Evolutionary conservation across 2,113 vertebrate species (phyloP).

Genomic region (Labeo catla): DNA sequence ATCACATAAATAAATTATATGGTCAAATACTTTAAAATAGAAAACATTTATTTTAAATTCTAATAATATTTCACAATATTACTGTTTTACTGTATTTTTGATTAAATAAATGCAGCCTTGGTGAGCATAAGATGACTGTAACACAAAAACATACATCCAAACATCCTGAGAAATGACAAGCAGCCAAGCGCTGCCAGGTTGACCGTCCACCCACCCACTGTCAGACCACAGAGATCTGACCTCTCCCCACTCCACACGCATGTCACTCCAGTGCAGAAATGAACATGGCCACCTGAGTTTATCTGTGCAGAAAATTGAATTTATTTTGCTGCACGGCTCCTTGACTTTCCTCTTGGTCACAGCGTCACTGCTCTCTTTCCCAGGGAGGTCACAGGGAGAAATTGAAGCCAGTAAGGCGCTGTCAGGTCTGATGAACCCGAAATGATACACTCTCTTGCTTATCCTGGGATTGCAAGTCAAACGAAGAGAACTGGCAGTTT

Average conservation of each 20-base stretch:
- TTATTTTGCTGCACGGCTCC: slow-evolving; percentile 41
- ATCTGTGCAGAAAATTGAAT: slow-evolving; percentile 54
- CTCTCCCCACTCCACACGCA: background rate
- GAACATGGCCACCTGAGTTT: slow-evolving; percentile 19
- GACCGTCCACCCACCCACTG: background rate
- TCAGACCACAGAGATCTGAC: slow-evolving; percentile 19
- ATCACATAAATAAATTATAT: background rate
- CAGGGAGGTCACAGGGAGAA: background rate
- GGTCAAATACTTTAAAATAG: background rate
- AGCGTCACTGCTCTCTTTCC: background rate
- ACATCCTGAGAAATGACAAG: background rate
- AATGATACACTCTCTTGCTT: background rate
- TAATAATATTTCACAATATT: background rate
- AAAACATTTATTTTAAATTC: background rate
- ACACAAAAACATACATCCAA: background rate
- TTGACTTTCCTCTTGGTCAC: slow-evolving; percentile 12
- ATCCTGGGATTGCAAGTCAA: slow-evolving; percentile 25
- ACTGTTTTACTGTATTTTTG: background rate
- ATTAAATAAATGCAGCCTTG: background rate
- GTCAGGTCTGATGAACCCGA: slow-evolving; percentile 11
- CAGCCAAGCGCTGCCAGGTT: background rate
- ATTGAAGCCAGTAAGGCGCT: slow-evolving; percentile 13
- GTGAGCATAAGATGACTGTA: background rate
- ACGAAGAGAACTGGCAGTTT: slow-evolving; percentile 19
- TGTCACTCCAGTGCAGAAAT: background rate